Conservation (phyloP, 2,797 vertebrate species). For the Anas georgica region DNA sequence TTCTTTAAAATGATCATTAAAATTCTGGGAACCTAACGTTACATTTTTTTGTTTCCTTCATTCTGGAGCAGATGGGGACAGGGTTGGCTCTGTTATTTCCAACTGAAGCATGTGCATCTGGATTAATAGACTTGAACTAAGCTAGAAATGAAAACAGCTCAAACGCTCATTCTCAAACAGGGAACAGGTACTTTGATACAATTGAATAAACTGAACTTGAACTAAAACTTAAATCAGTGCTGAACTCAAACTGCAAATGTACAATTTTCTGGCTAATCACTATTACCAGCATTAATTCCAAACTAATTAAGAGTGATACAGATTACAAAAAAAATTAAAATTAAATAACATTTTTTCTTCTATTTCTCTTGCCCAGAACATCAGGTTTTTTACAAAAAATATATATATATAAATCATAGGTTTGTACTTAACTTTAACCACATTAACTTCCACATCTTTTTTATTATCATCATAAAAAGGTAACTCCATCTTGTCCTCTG, state of each 20-base stretch:
- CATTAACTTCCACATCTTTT: not conserved
- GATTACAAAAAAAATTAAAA: not conserved
- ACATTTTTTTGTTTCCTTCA: not conserved
- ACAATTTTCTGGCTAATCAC: not conserved
- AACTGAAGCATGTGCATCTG: not conserved
- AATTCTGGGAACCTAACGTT: not conserved
- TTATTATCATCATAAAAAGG: not conserved
- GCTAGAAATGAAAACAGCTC: not conserved
- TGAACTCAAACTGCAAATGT: not conserved
- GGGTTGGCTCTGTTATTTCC: not conserved
- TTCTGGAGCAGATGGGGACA: too few relatives aligned
- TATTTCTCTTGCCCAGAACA: not conserved
- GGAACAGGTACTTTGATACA: not conserved
- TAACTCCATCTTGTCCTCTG: not conserved
- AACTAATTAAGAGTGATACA: not conserved
- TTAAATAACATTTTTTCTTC: not conserved
- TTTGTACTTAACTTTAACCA: not conserved
- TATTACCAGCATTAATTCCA: not conserved
- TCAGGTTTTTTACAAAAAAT: not conserved
- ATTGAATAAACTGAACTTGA: not conserved
- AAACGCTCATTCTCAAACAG: not conserved
- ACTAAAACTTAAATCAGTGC: not conserved
- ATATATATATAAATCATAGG: rapidly evolving
- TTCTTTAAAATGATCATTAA: not conserved
- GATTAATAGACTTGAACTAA: not conserved